Conservation (phyloP, 2,888 invertebrate genomes). For the Stenoptilia bipunctidactyla region DNA sequence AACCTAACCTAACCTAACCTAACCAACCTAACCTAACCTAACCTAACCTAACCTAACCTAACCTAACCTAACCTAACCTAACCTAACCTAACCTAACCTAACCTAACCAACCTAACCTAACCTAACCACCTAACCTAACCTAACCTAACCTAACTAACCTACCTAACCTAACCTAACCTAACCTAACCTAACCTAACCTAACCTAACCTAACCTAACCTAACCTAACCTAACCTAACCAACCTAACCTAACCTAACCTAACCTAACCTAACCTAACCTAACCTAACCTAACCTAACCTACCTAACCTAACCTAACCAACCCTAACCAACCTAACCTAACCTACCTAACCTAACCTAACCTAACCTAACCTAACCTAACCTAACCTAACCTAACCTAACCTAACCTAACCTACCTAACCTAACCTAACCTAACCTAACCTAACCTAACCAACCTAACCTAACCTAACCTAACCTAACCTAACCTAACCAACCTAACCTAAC, state of each 20-base stretch:
- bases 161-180: slow-evolving; percentile 7
- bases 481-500: slow-evolving; percentile 15
- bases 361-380: slow-evolving; percentile 17
- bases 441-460: slow-evolving; percentile 20
- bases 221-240: slow-evolving; percentile 14
- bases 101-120: slow-evolving; percentile 10
- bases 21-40: slow-evolving; percentile 10
- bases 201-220: slow-evolving; percentile 15
- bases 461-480: slow-evolving; percentile 18
- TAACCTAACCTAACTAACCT: slow-evolving; percentile 9
- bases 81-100: slow-evolving; percentile 13
- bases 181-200: slow-evolving; percentile 14
- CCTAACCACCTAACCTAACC: slow-evolving; percentile 8
- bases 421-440: slow-evolving; percentile 21
- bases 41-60: slow-evolving; percentile 13
- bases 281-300: slow-evolving; percentile 13
- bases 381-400: slow-evolving; percentile 17
- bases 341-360: slow-evolving; percentile 8
- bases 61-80: slow-evolving; percentile 11
- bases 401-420: slow-evolving; percentile 22
- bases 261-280: slow-evolving; percentile 16
- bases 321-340: slow-evolving; percentile 10
- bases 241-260: slow-evolving; percentile 12
- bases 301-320: slow-evolving; percentile 18
- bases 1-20: slow-evolving; percentile 8